Evolutionary conservation across 2,113 vertebrate species (phyloP).

Genomic region (Nasalis larvatus): DNA sequence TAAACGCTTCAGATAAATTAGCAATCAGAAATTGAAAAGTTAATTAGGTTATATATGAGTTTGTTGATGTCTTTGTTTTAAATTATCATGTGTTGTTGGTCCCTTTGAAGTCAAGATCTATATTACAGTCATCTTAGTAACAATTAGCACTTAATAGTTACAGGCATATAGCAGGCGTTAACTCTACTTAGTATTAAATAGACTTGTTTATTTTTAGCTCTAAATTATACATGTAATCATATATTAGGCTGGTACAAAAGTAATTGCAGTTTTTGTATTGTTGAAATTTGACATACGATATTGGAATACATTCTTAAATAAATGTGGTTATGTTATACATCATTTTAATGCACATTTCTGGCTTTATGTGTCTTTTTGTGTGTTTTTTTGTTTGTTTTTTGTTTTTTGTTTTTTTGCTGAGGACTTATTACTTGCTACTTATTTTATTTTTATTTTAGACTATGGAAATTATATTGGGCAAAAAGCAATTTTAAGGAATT

Average conservation of each 20-base stretch:
- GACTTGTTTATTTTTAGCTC: not conserved
- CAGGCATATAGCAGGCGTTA: not conserved
- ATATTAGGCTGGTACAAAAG: no score
- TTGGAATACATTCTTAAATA: no score
- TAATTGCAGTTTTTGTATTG: no score
- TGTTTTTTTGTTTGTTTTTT: no score
- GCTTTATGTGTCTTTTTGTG: not conserved
- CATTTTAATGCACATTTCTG: no score
- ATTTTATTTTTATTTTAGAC: no score
- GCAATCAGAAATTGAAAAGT: not conserved
- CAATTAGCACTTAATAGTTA: not conserved
- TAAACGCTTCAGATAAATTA: not conserved
- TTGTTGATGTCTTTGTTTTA: not conserved
- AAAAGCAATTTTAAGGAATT: no score
- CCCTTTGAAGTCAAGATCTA: not conserved
- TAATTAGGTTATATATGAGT: not conserved
- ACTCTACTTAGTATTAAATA: not conserved
- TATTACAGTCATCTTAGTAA: not conserved
- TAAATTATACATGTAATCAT: not conserved
- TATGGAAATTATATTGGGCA: no score
- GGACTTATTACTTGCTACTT: not conserved
- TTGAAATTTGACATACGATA: no score
- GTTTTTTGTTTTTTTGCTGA: not conserved
- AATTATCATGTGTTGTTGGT: not conserved
- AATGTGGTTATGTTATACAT: no score